A percentile compares a stretch with the other conserved stretches of the same genome.
These are phyloP conservation scores for Caenorhabditis remanei DNA, from an alignment of 1,140 invertebrate species.

Conservation along the genomic window DNA sequence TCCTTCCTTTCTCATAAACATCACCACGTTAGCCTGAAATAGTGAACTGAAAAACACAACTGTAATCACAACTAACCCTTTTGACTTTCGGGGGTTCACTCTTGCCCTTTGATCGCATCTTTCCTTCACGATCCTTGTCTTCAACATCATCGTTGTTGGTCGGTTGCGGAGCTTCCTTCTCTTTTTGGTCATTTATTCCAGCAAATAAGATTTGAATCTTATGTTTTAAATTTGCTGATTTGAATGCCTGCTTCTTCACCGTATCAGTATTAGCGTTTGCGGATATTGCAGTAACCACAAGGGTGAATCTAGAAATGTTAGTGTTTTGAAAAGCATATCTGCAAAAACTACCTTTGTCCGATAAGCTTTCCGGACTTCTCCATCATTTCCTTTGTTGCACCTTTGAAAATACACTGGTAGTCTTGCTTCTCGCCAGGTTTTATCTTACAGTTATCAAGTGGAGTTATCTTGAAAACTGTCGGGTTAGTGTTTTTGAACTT, in stretches of 20 bases:
- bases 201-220: not conserved
- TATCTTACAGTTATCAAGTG: not conserved
- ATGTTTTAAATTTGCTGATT: not conserved
- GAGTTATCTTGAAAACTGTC: not conserved
- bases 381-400: not conserved
- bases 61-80: not conserved
- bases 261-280: not conserved
- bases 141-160: conserved; percentile 6
- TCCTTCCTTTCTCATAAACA: not conserved
- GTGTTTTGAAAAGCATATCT: too few species aligned
- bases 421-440: not conserved
- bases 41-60: too few species aligned
- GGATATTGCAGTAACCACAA: not conserved
- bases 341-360: not conserved
- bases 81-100: not conserved
- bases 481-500: conserved; percentile 11
- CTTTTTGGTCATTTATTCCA: conserved; percentile 23
- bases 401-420: not conserved
- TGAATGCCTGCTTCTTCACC: not conserved
- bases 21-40: not conserved
- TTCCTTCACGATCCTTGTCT: conserved; percentile 38
- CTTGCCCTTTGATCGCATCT: conserved; percentile 7
- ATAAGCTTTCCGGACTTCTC: too few species aligned
- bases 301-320: not conserved
- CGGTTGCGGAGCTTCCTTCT: not conserved